phyloP scores from a whole-genome alignment of 1,140 invertebrate species.

The Streblospio benedicti region DNA sequence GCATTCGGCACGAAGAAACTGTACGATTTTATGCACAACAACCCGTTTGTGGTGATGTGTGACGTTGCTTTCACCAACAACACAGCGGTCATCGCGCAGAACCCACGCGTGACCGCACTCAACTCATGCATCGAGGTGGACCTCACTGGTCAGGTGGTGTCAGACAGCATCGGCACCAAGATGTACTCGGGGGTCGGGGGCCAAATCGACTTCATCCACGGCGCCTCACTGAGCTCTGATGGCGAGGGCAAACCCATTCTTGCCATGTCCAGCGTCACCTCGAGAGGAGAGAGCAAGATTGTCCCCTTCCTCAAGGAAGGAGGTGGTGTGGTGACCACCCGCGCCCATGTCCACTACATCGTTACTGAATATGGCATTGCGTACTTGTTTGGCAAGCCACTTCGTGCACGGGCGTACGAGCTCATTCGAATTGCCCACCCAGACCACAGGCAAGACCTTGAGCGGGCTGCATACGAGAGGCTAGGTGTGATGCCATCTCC shows the following conservation, averaged over 20 bases:
- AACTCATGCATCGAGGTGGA: slow-evolving; percentile 95
- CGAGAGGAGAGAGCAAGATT: slow-evolving; percentile 82
- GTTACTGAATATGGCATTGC: slow-evolving; percentile 90
- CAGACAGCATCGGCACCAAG: slow-evolving; percentile 82
- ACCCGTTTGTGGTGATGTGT: slow-evolving; percentile 81
- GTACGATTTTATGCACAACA: slow-evolving; percentile 87
- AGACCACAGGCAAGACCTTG: slow-evolving; percentile 66
- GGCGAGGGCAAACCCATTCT: slow-evolving; percentile 86
- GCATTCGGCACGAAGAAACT: slow-evolving; percentile 73
- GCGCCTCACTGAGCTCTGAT: slow-evolving; percentile 80
- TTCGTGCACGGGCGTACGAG: slow-evolving; percentile 78
- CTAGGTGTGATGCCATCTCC: slow-evolving; percentile 75
- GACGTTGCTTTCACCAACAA: slow-evolving; percentile 80
- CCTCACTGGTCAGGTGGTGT: slow-evolving; percentile 81
- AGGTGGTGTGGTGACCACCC: slow-evolving; percentile 83
- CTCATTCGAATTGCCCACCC: slow-evolving; percentile 86
- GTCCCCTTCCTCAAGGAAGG: slow-evolving; percentile 72
- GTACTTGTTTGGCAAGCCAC: slow-evolving; percentile 76
- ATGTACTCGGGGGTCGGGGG: slow-evolving; percentile 86
- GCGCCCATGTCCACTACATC: slow-evolving; percentile 85
- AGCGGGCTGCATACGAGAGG: slow-evolving; percentile 80
- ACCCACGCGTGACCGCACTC: slow-evolving; percentile 87
- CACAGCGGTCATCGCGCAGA: slow-evolving; percentile 62
- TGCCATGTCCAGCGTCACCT: slow-evolving; percentile 76
- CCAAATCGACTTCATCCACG: slow-evolving; percentile 90